A percentile compares a stretch with the other conserved stretches of the same genome.
Conservation (phyloP, 2,797 vertebrate genomes). For the Octomys mimax region DNA sequence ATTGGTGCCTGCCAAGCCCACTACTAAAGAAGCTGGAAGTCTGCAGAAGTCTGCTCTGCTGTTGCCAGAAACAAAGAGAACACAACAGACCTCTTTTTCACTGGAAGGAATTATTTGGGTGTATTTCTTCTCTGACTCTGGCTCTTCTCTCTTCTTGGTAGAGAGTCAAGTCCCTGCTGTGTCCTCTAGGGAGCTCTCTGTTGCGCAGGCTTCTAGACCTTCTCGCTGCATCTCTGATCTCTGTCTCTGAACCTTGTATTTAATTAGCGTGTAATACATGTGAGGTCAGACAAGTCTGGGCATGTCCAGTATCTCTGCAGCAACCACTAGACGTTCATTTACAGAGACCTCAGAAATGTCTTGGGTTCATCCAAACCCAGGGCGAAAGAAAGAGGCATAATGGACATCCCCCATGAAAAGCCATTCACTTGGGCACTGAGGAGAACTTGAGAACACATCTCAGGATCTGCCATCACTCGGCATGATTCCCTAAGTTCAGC, state of each 20-base stretch:
- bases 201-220: not conserved
- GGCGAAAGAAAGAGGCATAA: constrained; percentile 3
- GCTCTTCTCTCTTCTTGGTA: not conserved
- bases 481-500: not conserved
- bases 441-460: not conserved
- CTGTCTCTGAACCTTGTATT: not conserved
- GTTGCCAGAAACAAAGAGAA: not conserved
- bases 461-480: not conserved
- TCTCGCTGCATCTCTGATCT: not conserved
- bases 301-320: not conserved
- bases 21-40: not conserved
- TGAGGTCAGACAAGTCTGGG: not conserved
- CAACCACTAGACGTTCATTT: not conserved
- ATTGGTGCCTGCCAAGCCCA: not conserved
- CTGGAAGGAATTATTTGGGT: not conserved
- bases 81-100: not conserved
- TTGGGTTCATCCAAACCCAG: not conserved
- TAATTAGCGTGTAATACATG: not conserved
- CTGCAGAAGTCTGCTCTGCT: not conserved
- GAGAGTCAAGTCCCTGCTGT: not conserved
- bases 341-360: not conserved
- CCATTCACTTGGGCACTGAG: not conserved
- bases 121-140: not conserved
- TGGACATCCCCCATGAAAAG: not conserved
- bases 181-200: not conserved